Evolutionary conservation across 2,113 vertebrate genomes (phyloP), one percentile per base, ranked within the genome.

Genomic region (Indri indri): DNA sequence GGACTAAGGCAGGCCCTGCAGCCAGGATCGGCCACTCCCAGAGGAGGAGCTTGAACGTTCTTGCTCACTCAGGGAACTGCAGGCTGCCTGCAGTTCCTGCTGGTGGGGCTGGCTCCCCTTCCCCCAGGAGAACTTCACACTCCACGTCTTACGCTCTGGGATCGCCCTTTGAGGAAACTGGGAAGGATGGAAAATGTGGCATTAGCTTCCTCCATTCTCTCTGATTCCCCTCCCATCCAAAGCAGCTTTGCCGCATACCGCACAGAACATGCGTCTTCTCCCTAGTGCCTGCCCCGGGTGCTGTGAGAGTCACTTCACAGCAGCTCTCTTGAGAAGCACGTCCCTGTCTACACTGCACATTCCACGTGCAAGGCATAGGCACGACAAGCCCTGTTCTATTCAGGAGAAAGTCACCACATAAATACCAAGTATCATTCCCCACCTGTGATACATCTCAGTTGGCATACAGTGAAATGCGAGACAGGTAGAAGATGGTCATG

Each of bases 361-460:
- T 70, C 92, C 47, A 32, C 86, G 89, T 74, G 37, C 42, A 77
- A 42, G 22, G 34, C 1, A 11, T 84, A 95, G 88, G 90, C 77
- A 88, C 47, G 74, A 88, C 84, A 82, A 77, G 47, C 27, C 18
- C 63, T 45, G 10, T 88, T 94, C 95, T 59, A 81, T 68, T 79
- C 88, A 90, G 65, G 57, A 22, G 14, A 40, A 92, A 87, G 77
- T 88, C 63, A 45, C 87, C 70, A 80, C 63, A 57, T 57, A 76
- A 73, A 94, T 87, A 87, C 87, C 66, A 88, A 93, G 40, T 40
- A 74, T 79, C 80, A 77, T 89, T 88, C 66, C 18, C 22, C n/a
- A n/a, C 68, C 65, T 45, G 34, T 66, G 86, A 91, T 42, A 17
- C 80, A n/a, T 79, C 68, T 80, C 40, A 3, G 54, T 25, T 34